A percentile compares a stretch with the other conserved stretches of the same genome.
phyloP scores from a whole-genome alignment of 1,140 invertebrate genomes.

The Orius insidiosus region DNA sequence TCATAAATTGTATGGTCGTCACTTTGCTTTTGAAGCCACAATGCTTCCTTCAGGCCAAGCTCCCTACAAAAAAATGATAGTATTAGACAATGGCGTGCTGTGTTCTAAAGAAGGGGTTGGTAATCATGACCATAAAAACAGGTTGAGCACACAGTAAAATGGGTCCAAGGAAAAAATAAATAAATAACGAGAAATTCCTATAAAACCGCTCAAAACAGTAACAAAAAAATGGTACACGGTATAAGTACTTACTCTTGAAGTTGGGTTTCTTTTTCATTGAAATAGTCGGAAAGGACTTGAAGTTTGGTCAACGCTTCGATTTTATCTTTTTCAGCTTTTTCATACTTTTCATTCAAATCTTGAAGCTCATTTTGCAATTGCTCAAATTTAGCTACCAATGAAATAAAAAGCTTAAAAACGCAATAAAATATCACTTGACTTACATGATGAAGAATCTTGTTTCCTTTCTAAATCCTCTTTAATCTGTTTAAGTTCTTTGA shows the following conservation, averaged over 20 bases:
- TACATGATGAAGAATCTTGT: not conserved
- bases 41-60: slow-evolving; percentile 57
- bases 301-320: slow-evolving; percentile 63
- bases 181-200: too few relatives aligned
- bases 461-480: slow-evolving; percentile 15
- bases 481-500: slow-evolving; percentile 16
- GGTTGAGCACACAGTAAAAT: too few relatives aligned
- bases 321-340: slow-evolving; percentile 55
- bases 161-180: too few relatives aligned
- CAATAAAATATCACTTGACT: not conserved
- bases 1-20: slow-evolving; percentile 61
- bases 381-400: slow-evolving; percentile 27
- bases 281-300: slow-evolving; percentile 69
- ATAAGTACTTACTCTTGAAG: slow-evolving; percentile 49
- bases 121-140: too few relatives aligned
- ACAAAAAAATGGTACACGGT: slow-evolving; percentile 11
- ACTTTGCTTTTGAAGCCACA: slow-evolving; percentile 67
- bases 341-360: slow-evolving; percentile 41
- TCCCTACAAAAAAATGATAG: slow-evolving; percentile 33
- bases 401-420: slow-evolving; percentile 11
- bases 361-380: slow-evolving; percentile 31
- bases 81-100: slow-evolving; percentile 9
- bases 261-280: slow-evolving; percentile 72
- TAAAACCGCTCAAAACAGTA: too few relatives aligned
- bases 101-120: too few relatives aligned